A percentile compares a stretch with the other conserved stretches of the same genome.
These are phyloP conservation scores for Furcifer pardalis DNA, from an alignment of 2,797 vertebrate genomes.

Conservation along the genomic window DNA sequence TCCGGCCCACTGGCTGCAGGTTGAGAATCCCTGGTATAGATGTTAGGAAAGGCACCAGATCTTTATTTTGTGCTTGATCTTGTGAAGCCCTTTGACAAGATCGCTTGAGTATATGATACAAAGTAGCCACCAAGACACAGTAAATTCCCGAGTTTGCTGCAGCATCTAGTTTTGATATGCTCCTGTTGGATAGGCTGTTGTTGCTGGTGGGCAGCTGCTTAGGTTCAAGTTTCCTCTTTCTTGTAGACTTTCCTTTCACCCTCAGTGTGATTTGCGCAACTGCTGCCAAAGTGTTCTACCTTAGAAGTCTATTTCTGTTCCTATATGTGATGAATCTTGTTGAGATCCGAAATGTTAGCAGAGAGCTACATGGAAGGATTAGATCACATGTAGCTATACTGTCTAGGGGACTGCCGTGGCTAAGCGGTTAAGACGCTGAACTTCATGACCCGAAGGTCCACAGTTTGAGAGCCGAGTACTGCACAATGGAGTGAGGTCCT, in stretches of 20 bases:
- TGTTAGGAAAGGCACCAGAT: neutral
- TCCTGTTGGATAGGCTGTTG: neutral
- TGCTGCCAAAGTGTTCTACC: neutral
- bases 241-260: neutral
- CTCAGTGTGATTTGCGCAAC: neutral
- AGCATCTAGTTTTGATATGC: neutral
- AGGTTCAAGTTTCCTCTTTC: neutral
- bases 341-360: neutral
- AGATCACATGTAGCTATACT: no score
- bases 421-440: no score
- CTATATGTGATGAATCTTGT: neutral
- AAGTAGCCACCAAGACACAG: no score
- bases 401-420: no score
- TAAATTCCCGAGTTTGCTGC: neutral
- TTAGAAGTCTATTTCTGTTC: neutral
- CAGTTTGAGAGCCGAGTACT: no score
- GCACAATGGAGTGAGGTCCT: no score
- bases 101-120: neutral
- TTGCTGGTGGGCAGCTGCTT: neutral
- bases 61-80: neutral
- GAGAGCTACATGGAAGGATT: no score
- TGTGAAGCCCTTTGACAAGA: no score
- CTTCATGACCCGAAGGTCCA: no score
- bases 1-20: no score
- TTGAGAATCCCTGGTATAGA: no score